Evolutionary conservation across 2,797 vertebrate genomes (phyloP), one percentile per base, ranked within the genome.

Genomic region (Ctenosaura bakeri): DNA sequence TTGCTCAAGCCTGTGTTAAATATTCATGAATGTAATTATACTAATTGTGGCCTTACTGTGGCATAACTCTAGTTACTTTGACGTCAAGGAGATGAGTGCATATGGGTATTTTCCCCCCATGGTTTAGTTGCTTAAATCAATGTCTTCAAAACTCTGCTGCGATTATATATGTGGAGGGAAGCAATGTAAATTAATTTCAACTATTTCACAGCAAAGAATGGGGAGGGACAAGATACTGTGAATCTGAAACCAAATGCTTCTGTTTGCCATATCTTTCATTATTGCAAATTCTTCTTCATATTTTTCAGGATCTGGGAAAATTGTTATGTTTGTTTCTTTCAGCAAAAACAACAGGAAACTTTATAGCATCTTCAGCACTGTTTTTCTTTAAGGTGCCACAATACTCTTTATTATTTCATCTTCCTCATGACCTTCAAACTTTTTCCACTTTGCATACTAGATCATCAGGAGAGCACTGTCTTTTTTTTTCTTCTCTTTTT

Each of bases 21-120:
- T 77, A 3, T 76, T 88, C 73, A 29, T 82, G 52, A 86, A 89
- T 88, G 54, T 62, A 91, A 86, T 88, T 91, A 89, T 89, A 89
- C 42, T 89, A 91, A 89, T 91, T 91, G 78, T 82, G 46, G 38
- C 83, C 71, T 89, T 81, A 76, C 78, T 89, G 83, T 89, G 88
- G 87, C 56, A 91, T 86, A 89, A 82, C 87, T 80, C 78, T 54
- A 18, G 83, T 86, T 89, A 74, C 71, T 86, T 54, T 89, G 87
- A 91, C 78, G 50, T 82, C 87, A 89, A 66, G 78, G 66, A 77
- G 69, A 82, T 66, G 46, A 76, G 56, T 64, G 42, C 73, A 71
- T 76, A 83, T 35, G 56, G 42, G 56, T 50, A 50, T 29, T 83
- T 42, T 46, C 42, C 76, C 38, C 42, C 46, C 50, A 32, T 77